Conservation (phyloP, 2,797 vertebrate genomes). For the Rhinophrynus dorsalis region DNA sequence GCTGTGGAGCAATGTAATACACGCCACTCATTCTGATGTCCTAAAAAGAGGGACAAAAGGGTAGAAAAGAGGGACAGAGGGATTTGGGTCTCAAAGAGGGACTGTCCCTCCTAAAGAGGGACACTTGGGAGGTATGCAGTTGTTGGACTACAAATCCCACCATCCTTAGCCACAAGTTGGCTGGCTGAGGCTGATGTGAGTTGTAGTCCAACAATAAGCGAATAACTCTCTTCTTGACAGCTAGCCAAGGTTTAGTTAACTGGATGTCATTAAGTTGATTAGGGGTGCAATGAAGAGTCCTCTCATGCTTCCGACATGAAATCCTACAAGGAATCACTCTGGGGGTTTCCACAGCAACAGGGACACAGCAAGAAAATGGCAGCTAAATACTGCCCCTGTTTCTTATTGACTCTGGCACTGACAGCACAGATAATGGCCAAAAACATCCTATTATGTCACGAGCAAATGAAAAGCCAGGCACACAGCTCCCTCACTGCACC, state of each 20-base stretch:
- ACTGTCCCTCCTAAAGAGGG: too few relatives aligned
- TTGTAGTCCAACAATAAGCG: too few relatives aligned
- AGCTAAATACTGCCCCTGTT: slow-evolving; percentile 88
- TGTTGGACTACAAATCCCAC: too few relatives aligned
- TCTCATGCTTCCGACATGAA: background rate
- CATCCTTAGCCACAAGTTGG: too few relatives aligned
- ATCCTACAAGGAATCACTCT: slow-evolving; percentile 7
- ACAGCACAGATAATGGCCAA: slow-evolving; percentile 98
- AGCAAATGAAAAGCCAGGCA: slow-evolving; percentile 88
- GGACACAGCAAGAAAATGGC: slow-evolving; percentile 89
- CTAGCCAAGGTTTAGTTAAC: background rate
- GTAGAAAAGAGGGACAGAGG: too few relatives aligned
- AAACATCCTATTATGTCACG: slow-evolving; percentile 84
- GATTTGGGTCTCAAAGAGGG: too few relatives aligned
- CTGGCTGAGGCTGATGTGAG: too few relatives aligned
- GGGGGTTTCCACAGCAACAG: slow-evolving; percentile 82
- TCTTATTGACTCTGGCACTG: slow-evolving; percentile 88
- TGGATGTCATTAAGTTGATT: slow-evolving; percentile 10
- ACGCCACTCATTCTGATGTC: too few relatives aligned
- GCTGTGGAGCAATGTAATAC: too few relatives aligned
- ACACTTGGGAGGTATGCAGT: too few relatives aligned
- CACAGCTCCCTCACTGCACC: slow-evolving; percentile 81
- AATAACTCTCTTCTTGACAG: background rate
- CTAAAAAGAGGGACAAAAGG: too few relatives aligned
- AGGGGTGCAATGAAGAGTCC: background rate